A percentile compares a stretch with the other conserved stretches of the same genome.
phyloP scores from a whole-genome alignment of 2,888 invertebrate genomes.

The Patella ulyssiponensis region DNA sequence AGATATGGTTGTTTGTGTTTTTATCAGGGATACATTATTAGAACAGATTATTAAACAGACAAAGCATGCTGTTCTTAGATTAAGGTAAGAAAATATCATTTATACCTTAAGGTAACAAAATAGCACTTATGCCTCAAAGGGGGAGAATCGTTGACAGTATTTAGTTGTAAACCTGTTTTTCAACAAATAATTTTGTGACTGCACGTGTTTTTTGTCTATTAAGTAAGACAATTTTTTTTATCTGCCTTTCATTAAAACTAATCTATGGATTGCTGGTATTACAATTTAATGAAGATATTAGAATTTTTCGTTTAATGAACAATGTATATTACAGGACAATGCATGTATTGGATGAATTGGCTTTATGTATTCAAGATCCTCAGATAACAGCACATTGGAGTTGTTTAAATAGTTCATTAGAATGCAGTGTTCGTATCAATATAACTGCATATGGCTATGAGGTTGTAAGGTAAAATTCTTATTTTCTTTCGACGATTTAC shows the following conservation, averaged over 20 bases:
- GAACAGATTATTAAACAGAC: conserved; percentile 97
- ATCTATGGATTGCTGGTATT: too few relatives aligned
- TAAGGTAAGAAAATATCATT: conserved; percentile 74
- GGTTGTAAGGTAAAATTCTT: conserved; percentile 64
- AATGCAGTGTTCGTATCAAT: conserved; percentile 94
- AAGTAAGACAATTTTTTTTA: too few relatives aligned
- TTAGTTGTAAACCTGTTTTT: too few relatives aligned
- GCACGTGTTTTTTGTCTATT: too few relatives aligned
- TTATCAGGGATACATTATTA: conserved; percentile 85
- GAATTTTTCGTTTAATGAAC: too few relatives aligned
- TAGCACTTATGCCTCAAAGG: background rate
- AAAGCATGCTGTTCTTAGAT: conserved; percentile 93
- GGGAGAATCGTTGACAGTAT: too few relatives aligned
- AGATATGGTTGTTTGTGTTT: background rate
- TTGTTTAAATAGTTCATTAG: conserved; percentile 92
- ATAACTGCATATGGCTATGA: conserved; percentile 77
- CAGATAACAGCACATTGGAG: conserved; percentile 97
- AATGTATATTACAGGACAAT: conserved; percentile 77
- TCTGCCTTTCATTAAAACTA: too few relatives aligned
- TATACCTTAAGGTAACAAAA: conserved; percentile 32
- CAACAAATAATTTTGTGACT: too few relatives aligned
- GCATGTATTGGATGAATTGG: conserved; percentile 92
- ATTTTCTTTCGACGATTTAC: background rate
- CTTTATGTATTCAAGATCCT: conserved; percentile 94
- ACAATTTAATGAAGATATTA: too few relatives aligned